Evolutionary conservation across 2,113 vertebrate species (phyloP).

Genomic region (Apistogramma diplotaenia): DNA sequence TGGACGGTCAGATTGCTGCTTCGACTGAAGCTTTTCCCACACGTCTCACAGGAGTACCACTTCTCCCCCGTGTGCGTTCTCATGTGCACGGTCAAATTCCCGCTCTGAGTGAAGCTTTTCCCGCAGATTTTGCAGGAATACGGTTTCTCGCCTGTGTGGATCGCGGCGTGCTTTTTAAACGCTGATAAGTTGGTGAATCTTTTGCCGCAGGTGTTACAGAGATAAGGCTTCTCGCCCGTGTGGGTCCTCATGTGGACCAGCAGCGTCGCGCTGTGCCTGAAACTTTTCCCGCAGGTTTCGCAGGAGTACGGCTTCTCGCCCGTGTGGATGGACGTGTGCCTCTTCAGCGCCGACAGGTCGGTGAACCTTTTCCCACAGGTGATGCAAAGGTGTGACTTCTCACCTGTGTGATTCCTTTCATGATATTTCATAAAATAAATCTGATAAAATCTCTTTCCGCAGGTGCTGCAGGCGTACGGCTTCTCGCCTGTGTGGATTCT

Average conservation of each 20-base stretch:
- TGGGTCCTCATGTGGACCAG: background rate
- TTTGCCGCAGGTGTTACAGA: background rate
- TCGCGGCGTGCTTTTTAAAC: rapidly evolving
- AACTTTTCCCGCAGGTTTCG: background rate
- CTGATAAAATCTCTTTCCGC: background rate
- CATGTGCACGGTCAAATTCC: background rate
- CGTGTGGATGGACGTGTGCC: background rate
- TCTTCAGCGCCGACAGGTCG: background rate
- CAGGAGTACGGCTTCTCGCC: background rate
- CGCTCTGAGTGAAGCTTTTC: background rate
- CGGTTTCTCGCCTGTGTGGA: background rate
- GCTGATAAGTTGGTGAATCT: background rate
- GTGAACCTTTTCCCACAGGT: conserved; percentile 1
- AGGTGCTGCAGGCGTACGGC: background rate
- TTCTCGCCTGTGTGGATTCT: background rate
- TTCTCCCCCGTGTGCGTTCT: background rate
- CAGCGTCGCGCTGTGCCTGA: background rate
- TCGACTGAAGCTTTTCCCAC: background rate
- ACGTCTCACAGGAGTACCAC: background rate
- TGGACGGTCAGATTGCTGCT: background rate
- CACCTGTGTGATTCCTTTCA: background rate
- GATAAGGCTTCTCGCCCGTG: background rate
- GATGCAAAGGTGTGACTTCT: background rate
- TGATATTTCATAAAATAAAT: background rate
- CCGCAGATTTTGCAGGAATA: background rate